phyloP scores from a whole-genome alignment of 2,113 vertebrate genomes.

The Aegithalos caudatus region DNA sequence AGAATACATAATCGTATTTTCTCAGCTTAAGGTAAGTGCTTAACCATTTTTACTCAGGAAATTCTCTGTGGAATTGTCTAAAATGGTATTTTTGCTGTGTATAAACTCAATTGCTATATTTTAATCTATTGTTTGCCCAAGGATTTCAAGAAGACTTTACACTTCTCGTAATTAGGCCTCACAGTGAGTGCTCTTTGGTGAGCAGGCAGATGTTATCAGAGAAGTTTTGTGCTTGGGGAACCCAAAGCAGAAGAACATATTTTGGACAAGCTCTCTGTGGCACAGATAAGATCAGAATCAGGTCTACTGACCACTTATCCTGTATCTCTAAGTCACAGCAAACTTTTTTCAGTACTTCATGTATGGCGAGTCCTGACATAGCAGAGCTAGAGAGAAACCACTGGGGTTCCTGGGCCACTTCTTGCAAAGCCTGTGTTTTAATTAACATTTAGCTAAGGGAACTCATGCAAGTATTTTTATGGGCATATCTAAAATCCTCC shows the following conservation, averaged over 20 bases:
- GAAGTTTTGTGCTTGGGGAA: neutral
- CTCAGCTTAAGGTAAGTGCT: neutral
- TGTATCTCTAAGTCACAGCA: neutral
- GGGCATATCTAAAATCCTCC: constrained; percentile 28
- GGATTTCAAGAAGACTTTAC: neutral
- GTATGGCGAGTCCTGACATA: neutral
- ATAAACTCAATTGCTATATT: neutral
- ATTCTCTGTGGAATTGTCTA: neutral
- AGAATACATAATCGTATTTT: neutral
- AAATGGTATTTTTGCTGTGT: neutral
- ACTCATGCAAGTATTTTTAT: constrained; percentile 33
- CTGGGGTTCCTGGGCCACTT: neutral
- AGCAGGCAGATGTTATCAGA: neutral
- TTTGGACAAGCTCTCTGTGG: neutral
- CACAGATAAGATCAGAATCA: neutral
- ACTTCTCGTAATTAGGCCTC: neutral
- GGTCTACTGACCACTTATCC: neutral
- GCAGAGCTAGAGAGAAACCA: constrained; percentile 2
- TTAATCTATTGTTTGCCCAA: neutral
- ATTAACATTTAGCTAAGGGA: constrained; percentile 60
- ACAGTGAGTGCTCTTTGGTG: neutral
- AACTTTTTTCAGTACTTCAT: neutral
- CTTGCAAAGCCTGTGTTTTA: constrained; percentile 40
- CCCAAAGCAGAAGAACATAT: neutral
- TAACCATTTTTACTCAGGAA: neutral